Percentiles rank a stretch among this genome's conserved stretches.
These are phyloP conservation scores for Agrotis segetum DNA, from an alignment of 2,888 invertebrate species.

Conservation along the genomic window DNA sequence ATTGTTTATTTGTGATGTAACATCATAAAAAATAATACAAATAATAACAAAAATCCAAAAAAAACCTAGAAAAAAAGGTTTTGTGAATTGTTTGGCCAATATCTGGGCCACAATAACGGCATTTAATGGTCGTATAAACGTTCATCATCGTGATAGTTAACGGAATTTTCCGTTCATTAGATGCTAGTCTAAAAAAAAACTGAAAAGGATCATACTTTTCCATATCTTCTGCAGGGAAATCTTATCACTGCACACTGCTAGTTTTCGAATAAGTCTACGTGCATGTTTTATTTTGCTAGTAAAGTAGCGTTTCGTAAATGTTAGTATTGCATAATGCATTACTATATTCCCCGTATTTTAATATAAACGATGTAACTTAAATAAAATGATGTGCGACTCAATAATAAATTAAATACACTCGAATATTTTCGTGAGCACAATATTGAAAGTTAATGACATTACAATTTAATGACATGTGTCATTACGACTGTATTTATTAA, in stretches of 20 bases:
- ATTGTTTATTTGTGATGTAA: background rate
- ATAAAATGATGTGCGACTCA: background rate
- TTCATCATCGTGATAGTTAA: too few species aligned
- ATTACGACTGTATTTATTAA: conserved; percentile 38
- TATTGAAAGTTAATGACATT: conserved; percentile 11
- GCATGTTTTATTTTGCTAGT: background rate
- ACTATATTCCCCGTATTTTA: background rate
- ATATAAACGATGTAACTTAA: conserved; percentile 1
- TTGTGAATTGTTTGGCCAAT: too few species aligned
- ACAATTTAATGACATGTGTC: conserved; percentile 13
- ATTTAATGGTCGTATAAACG: too few species aligned
- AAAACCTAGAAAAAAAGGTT: too few species aligned
- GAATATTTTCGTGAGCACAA: conserved; percentile 6
- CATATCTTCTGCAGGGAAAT: background rate
- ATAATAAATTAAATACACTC: conserved; percentile 14
- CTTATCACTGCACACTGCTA: background rate
- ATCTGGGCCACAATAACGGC: too few species aligned
- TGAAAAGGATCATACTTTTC: background rate
- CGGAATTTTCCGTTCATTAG: too few species aligned
- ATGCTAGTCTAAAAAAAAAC: too few species aligned
- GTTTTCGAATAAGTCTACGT: background rate
- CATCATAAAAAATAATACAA: too few species aligned
- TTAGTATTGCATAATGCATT: background rate
- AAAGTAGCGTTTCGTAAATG: background rate
- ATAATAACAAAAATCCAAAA: too few species aligned